Base-by-base conservation (phyloP, 2,888 invertebrate genomes). In the Escarpia spicata region DNA sequence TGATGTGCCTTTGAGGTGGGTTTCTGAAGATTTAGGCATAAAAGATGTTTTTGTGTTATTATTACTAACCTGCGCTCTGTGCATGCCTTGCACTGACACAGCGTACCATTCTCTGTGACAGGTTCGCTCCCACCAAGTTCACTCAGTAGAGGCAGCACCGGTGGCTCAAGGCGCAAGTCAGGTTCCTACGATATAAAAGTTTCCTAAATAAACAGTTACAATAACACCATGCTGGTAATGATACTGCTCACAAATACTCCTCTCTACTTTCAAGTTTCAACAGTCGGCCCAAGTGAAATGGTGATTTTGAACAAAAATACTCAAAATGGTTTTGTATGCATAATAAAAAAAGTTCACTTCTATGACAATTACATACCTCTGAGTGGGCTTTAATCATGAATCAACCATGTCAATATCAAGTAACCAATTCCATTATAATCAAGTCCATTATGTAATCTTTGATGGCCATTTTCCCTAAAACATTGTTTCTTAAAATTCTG, bases 81-180 rank as follows among this genome's bases (percentile, higher is more conserved):
- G 93, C 96, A 96, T 43, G 96, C 95, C 90, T 96, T 95, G 95
- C 96, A 96, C 31, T 94, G 75, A 75, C 75, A 75, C 75, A 75
- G 75, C 19, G 75, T 75, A 26, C 75, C 75, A 75, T 75, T 75
- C 75, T 75, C 75, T n/a, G n/a, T 19, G 19, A 75, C 26, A 19
- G 75, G 75, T n/a, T 75, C 75, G 19, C 75, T 75, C 19, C 75
- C 75, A 26, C 75, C 75, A 75, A 75, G 19, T 75, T 75, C 75
- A 75, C 75, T 75, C 75, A 75, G 19, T 75, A 95, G 93, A 12
- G 95, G 93, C 37, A 96, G 93, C 92, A 95, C 93, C 4, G 95
- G 93, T 37, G 94, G n/a, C 12, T 94, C 94, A 90, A 94, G 92
- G 43, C 93, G 92, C 75, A 94, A 92, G 26, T 94, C 94, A 90